Base-by-base conservation (phyloP, 2,797 vertebrate species). In the Phrynocephalus vlangalii region DNA sequence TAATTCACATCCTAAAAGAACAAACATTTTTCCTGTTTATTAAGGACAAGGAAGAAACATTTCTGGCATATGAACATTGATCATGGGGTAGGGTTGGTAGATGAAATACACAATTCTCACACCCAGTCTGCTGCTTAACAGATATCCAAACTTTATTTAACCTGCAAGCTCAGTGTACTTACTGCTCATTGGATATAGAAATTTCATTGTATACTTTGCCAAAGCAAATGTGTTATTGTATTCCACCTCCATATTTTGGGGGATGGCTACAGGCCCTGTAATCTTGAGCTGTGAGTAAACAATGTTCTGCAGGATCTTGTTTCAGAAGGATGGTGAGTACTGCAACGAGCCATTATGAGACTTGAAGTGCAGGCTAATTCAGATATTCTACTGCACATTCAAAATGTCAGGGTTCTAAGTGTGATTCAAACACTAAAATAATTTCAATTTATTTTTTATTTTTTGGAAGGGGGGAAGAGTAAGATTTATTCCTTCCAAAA, bases 1-100 rank as follows among this genome's bases (percentile, higher is more conserved):
- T 98, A 98, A 91, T 96, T 98, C 44, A 96, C 93, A 85, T 99
- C 98, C 99, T 99, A 90, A 77, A 89, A 90, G 30, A 89, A 93
- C 4, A 86, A 86, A 24, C 11, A 81, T 68, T 71, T 68, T 71
- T 1, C 9, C 68, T 33, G 8, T 67, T 88, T 81, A 88, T 2
- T n/a, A 33, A 82, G 38, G 7, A 52, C 86, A 33, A 28, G n/a
- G 28, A 91, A 10, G 84, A 3, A 0, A 20, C 7, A 79, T 18
- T 85, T 79, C 10, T 67, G 26, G 70, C 38, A 50, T 26, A 20
- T 24, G 22, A 48, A 24, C 22, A 48, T 48, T 63, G 60, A 18
- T 15, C 60, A 63, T 20, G 15, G 13, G 60, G 60, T 63, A 13
- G 18, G 3, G 18, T 63, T 15, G 60, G 18, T 15, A 18, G 60